A percentile compares a stretch with the other conserved stretches of the same genome.
These are phyloP conservation scores for Gobionotothen gibberifrons DNA, from an alignment of 2,797 vertebrate genomes.

Conservation along the genomic window DNA sequence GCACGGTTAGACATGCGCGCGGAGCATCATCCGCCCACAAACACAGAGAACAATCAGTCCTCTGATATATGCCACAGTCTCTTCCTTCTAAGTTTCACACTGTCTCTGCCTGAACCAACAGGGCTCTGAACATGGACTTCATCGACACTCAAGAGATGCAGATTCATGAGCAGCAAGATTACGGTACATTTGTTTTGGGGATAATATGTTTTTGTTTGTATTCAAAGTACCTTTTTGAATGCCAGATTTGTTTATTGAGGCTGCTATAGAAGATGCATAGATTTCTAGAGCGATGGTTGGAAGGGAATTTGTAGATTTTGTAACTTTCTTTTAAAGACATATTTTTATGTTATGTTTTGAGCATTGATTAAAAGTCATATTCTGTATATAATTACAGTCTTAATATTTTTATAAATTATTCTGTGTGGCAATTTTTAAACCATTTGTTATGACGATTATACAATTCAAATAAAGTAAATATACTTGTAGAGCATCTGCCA, in stretches of 20 bases:
- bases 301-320: neutral
- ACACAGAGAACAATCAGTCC: conserved; percentile 62
- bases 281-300: neutral
- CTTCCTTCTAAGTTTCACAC: conserved; percentile 42
- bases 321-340: neutral
- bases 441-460: neutral
- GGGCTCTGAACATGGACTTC: conserved; percentile 30
- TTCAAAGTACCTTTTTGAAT: neutral
- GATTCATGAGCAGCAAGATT: conserved; percentile 9
- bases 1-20: conserved; percentile 24
- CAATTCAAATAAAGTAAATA: neutral
- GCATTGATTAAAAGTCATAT: neutral
- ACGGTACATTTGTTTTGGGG: conserved; percentile 21
- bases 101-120: conserved; percentile 17
- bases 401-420: neutral
- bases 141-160: conserved; percentile 5
- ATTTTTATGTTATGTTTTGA: neutral
- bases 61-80: conserved; percentile 58
- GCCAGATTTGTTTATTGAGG: neutral
- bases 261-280: neutral
- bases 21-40: conserved; percentile 66
- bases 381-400: neutral
- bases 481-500: neutral
- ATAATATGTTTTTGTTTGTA: neutral
- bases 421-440: neutral